Evolutionary conservation across 2,888 invertebrate genomes (phyloP).

Genomic region (Drosophila neotestacea): DNA sequence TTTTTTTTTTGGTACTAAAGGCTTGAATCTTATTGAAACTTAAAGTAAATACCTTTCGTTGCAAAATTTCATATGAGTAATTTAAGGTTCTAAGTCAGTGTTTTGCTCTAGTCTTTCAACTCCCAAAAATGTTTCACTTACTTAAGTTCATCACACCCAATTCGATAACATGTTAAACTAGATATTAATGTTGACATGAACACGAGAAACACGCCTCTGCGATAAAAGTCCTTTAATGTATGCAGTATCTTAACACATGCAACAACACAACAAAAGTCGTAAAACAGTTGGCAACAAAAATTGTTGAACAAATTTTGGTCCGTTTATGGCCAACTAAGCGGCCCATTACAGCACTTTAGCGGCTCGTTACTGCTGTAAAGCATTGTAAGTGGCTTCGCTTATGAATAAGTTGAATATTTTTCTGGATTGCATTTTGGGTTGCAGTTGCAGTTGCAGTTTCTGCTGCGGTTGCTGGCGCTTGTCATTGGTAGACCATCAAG

Average conservation of each 20-base stretch:
- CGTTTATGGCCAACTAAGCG: conserved; percentile 41
- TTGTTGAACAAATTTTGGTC: conserved; percentile 20
- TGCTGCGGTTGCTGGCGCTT: conserved; percentile 49
- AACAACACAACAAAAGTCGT: conserved; percentile 5
- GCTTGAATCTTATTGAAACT: too few species aligned
- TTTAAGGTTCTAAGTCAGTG: too few species aligned
- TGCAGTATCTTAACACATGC: not conserved
- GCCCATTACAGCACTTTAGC: conserved; percentile 50
- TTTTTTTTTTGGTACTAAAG: too few species aligned
- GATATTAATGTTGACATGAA: not conserved
- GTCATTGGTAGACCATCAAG: conserved; percentile 46
- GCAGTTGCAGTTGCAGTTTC: conserved; percentile 17
- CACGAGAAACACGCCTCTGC: not conserved
- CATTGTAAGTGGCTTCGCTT: conserved; percentile 45
- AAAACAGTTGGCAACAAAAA: conserved; percentile 22
- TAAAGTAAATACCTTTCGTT: too few species aligned
- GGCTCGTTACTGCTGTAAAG: conserved; percentile 37
- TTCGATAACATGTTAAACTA: not conserved
- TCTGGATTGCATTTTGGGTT: conserved; percentile 22
- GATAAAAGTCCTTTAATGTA: not conserved
- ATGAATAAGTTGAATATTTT: conserved; percentile 18
- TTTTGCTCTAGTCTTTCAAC: too few species aligned
- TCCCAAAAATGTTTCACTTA: too few species aligned
- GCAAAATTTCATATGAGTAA: too few species aligned
- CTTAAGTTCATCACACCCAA: too few species aligned